Evolutionary conservation across 2,797 vertebrate genomes (phyloP).

Genomic region (Emydoidea blandingii): DNA sequence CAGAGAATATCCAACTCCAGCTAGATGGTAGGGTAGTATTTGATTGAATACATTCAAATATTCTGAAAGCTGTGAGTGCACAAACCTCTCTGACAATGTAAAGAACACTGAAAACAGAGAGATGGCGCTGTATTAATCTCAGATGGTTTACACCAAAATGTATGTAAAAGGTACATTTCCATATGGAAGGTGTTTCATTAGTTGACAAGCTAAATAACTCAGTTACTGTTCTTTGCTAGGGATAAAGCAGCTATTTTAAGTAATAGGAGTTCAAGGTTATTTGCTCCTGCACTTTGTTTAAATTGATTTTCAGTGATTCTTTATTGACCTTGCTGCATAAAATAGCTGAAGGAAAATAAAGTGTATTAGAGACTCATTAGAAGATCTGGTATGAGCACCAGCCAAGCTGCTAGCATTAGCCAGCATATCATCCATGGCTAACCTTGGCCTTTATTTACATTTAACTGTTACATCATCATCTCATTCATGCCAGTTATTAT

Average conservation of each 20-base stretch:
- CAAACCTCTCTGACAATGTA: not conserved
- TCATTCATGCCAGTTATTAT: accelerated
- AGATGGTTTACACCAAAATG: not conserved
- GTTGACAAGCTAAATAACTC: constrained; percentile 49
- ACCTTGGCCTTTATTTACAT: not conserved
- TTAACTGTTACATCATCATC: not conserved
- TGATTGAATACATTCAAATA: not conserved
- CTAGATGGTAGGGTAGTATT: not conserved
- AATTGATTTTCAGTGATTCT: constrained; percentile 53
- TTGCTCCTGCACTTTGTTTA: constrained; percentile 62
- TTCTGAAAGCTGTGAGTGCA: constrained; percentile 51
- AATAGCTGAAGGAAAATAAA: constrained; percentile 30
- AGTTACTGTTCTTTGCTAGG: not conserved
- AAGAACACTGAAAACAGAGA: not conserved
- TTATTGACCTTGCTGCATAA: constrained; percentile 60
- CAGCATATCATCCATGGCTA: not conserved
- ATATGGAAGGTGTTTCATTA: constrained; percentile 30
- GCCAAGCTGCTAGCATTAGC: not conserved
- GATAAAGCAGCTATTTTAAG: constrained; percentile 59
- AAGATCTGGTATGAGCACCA: not conserved
- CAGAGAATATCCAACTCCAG: accelerated
- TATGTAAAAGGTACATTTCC: constrained; percentile 61
- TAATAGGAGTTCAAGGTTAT: constrained; percentile 55
- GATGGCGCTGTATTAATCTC: constrained; percentile 39
- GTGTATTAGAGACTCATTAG: not conserved